Conservation (phyloP, 2,888 invertebrate species). For the Zygogramma bicolorata region DNA sequence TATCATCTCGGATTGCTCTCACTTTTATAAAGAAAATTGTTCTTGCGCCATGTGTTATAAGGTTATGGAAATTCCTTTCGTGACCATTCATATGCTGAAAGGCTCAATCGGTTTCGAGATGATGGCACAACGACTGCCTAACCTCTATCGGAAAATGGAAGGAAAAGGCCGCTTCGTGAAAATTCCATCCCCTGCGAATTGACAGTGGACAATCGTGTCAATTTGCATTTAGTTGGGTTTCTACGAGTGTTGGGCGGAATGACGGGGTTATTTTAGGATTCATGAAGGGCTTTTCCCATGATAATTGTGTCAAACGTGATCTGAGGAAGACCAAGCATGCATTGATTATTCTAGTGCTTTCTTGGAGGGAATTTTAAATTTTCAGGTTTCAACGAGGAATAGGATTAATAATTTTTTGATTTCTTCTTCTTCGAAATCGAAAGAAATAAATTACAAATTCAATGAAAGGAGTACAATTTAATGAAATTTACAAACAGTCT, state of each 20-base stretch:
- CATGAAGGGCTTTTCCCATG: not conserved
- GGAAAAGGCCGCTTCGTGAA: conserved; percentile 26
- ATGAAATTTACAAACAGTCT: too few species aligned
- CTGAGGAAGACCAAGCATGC: not conserved
- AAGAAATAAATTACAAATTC: too few species aligned
- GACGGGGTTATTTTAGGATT: conserved; percentile 5
- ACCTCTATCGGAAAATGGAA: conserved; percentile 30
- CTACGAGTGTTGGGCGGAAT: conserved; percentile 6
- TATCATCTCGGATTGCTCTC: conserved; percentile 41
- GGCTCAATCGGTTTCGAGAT: conserved; percentile 37
- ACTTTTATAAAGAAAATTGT: conserved; percentile 40
- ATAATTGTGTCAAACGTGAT: not conserved
- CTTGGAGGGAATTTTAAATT: not conserved
- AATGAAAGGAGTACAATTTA: too few species aligned
- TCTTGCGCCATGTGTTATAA: conserved; percentile 40
- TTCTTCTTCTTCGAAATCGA: too few species aligned
- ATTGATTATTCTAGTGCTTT: not conserved
- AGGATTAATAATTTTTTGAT: too few species aligned
- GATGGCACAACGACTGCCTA: conserved; percentile 31
- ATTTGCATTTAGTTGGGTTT: conserved; percentile 29
- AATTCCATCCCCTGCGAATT: conserved; percentile 39
- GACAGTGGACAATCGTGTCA: conserved; percentile 34
- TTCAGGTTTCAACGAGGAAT: too few species aligned
- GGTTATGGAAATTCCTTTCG: conserved; percentile 41
- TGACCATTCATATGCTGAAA: conserved; percentile 43